Base-by-base conservation (phyloP, 1,140 invertebrate species). In the Triops longicaudatus region DNA sequence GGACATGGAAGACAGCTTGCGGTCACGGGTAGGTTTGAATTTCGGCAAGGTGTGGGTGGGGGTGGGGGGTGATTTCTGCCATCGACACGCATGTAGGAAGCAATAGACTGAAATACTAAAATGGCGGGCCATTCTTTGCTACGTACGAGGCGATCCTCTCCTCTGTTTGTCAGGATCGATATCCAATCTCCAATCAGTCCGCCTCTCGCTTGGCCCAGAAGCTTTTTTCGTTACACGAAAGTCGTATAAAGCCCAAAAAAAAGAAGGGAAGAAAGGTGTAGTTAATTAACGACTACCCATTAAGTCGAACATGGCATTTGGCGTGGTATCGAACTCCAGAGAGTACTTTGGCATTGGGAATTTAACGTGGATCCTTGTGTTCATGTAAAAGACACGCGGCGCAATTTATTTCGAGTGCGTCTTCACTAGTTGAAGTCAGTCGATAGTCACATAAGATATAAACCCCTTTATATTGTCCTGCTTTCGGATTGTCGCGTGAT, bases 131-230 rank as follows among this genome's bases (percentile, higher is more conserved):
- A 6, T 17, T 17, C 50, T 63, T 22, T 6, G 50, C 50, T 63
- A 63, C 50, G 22, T 14, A 63, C 50, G 50, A 63, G 50, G n/a
- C 50, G 50, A 63, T 63, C 50, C 22, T 63, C 50, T 1, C 43
- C 17, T 63, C 22, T 63, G 50, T 37, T 37, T 17, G 50, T 63
- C 10, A 22, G 50, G 22, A 63, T 63, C 50, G 50, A 63, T 63
- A 63, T 63, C 50, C 50, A 63, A 63, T 63, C 50, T 63, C 50
- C 50, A 63, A 63, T 63, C 50, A 63, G 50, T 63, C 50, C n/a
- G 50, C n/a, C 50, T 63, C 50, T 63, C 22, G 50, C 50, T 63
- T 22, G 50, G 50, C 17, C 22, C 50, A 9, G 17, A 22, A 63
- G 17, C 10, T 14, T 63, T 63, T 37, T 63, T 63, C 50, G 50